Conservation (phyloP, 1,140 invertebrate species). For the Pseudoatta argentina region DNA sequence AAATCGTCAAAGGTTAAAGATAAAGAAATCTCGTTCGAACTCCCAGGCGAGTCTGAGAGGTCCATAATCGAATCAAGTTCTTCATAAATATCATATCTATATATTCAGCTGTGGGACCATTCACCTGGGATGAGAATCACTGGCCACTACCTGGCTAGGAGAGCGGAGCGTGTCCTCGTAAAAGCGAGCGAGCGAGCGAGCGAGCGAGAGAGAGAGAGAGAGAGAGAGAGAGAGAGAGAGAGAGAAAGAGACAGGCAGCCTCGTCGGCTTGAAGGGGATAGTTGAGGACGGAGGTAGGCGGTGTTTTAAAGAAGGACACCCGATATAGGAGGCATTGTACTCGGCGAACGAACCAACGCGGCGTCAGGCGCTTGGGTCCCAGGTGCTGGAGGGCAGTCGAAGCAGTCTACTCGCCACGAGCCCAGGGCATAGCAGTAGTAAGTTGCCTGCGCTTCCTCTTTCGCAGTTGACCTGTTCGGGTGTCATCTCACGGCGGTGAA, state of each 20-base stretch:
- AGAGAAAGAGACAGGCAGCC: conserved; percentile 27
- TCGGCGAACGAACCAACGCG: conserved; percentile 71
- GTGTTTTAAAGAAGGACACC: conserved; percentile 77
- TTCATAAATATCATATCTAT: neutral
- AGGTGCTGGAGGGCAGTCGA: conserved; percentile 77
- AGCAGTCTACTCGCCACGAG: conserved; percentile 63
- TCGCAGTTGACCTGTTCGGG: conserved; percentile 24
- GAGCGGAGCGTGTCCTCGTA: conserved; percentile 74
- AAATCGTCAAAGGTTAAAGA: neutral
- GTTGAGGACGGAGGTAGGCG: conserved; percentile 62
- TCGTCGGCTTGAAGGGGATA: conserved; percentile 73
- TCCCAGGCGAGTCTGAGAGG: neutral
- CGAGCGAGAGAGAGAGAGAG: conserved; percentile 36
- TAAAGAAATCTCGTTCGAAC: neutral
- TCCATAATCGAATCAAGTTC: neutral
- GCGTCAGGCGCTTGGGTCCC: conserved; percentile 71
- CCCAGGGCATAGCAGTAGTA: conserved; percentile 59
- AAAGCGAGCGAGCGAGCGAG: conserved; percentile 38
- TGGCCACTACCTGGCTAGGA: conserved; percentile 71
- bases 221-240: conserved; percentile 10
- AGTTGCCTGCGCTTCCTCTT: conserved; percentile 64
- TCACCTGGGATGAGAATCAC: conserved; percentile 65
- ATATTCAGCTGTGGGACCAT: neutral
- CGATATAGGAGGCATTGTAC: conserved; percentile 78
- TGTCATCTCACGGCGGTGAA: conserved; percentile 4